Base-by-base conservation (phyloP, 2,888 invertebrate genomes). In the Hirtodrosophila alboralis region DNA sequence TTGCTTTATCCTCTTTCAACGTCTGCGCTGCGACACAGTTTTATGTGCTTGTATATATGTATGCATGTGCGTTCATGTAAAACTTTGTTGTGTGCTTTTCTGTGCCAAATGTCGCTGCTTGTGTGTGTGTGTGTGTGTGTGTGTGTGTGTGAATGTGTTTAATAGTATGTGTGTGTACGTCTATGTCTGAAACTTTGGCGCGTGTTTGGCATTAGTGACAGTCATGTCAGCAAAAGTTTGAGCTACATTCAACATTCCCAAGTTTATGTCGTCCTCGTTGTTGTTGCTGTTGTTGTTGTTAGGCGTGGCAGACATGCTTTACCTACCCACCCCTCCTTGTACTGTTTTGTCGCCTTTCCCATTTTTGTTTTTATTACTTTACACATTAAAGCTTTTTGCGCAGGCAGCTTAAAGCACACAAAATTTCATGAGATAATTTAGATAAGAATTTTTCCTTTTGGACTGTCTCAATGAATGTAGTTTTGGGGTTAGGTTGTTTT, bases 211-310 rank as follows among this genome's bases (percentile, higher is more conserved):
- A 86, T 81, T 81, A 81, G 81, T 86, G 85, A 81, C 81, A 81
- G 81, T 84, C 81, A 80, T 86, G 86, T 86, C 81, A 86, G 81
- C 86, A 84, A 86, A 86, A 81, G 74, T 81, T 81, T 84, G 86
- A 80, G 80, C 67, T 84, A 86, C 81, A 81, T 81, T 81, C 80
- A 79, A 79, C 79, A 79, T 79, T 79, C 79, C 79, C 79, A 84
- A 79, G 79, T 79, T 79, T 84, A 85, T 86, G 68, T 84, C 80
- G 84, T 62, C 41, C 57, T 59, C 10, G 49, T 38, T 31, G 45
- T 53, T 7, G 31, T 23, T 40, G 37, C 48, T 37, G 33, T 18
- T 54, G 37, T 21, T 36, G 1, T 47, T 31, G 31, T 13, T 27
- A 31, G 72, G 72, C 54, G 77, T 61, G 59, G 67, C 77, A 76